These are phyloP conservation scores for Glaucidium brasilianum DNA, from an alignment of 2,113 vertebrate species.

Conservation along the genomic window DNA sequence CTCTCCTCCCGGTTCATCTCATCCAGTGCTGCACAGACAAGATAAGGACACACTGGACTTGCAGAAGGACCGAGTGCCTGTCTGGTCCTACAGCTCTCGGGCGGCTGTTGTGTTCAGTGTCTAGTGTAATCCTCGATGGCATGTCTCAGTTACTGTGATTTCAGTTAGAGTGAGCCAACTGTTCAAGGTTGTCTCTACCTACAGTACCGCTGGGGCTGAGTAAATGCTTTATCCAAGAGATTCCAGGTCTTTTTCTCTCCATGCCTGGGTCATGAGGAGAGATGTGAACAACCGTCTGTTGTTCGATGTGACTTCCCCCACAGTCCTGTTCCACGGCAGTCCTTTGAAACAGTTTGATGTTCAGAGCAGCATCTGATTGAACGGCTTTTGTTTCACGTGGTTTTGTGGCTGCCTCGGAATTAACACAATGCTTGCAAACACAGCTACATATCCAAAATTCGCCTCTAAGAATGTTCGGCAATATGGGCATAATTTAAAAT, in stretches of 20 bases:
- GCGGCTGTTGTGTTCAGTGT: not conserved
- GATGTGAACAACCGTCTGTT: not conserved
- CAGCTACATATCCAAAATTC: not conserved
- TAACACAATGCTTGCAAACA: not conserved
- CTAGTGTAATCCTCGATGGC: not conserved
- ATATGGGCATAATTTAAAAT: not conserved
- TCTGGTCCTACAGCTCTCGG: too few relatives aligned
- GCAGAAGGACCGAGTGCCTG: not conserved
- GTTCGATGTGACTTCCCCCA: not conserved
- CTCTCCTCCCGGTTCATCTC: not conserved
- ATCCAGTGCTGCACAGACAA: not conserved
- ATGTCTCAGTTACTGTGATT: not conserved
- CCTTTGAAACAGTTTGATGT: not conserved
- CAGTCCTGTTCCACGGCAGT: not conserved
- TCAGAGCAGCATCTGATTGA: not conserved
- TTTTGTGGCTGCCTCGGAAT: not conserved
- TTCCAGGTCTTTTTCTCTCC: not conserved
- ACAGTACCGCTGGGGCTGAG: not conserved
- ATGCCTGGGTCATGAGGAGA: not conserved
- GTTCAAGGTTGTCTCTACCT: not conserved
- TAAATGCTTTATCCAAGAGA: not conserved
- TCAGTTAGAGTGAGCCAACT: not conserved
- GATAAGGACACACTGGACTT: not conserved
- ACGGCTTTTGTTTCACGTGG: not conserved
- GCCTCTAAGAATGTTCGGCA: not conserved